Evolutionary conservation across 2,113 vertebrate species (phyloP), one percentile per base, ranked within the genome.

Genomic region (Prionailurus bengalensis): DNA sequence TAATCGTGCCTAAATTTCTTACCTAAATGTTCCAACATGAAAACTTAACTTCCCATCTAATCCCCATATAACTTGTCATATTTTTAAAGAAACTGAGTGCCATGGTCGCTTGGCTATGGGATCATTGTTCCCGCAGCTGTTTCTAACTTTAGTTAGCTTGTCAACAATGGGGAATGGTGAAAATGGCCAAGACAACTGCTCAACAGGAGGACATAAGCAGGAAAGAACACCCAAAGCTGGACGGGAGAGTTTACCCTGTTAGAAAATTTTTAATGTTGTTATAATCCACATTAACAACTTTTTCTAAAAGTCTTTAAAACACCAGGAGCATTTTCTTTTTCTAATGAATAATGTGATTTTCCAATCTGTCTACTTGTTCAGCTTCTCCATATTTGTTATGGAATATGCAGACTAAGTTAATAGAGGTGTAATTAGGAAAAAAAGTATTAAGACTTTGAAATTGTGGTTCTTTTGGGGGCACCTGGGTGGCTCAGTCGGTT

Each of bases 61-160:
- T 55, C 93, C 14, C 82, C 63, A 71, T 51, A 51, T 84, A 93
- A 89, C 83, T 96, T 95, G 79, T 94, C 16, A 7, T 17, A 90
- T 73, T 92, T 97, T 97, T 95, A 82, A 80, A 83, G 78, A 85
- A 96, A 96, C 76, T n/a, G 48, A 97, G 88, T 66, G 53, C 61
- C 58, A 23, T 27, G 66, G 39, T 71, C 66, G 84, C 86, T 98
- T 82, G 7, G 78, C 88, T 78, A 83, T 95, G 96, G 85, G 96
- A 92, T 96, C 95, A 92, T 95, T 94, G 91, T 97, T 96, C 96
- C 84, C 3, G 9, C 97, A 98, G 98, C 97, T 99, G 97, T 95
- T 98, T 98, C 98, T 98, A 98, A 98, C 87, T 98, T 98, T 96
- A 98, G 97, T 17, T 91, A 89, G 39, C 84, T 91, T 97, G 97